Base-by-base conservation (phyloP, 2,888 invertebrate species). In the Sarcophaga carnaria region DNA sequence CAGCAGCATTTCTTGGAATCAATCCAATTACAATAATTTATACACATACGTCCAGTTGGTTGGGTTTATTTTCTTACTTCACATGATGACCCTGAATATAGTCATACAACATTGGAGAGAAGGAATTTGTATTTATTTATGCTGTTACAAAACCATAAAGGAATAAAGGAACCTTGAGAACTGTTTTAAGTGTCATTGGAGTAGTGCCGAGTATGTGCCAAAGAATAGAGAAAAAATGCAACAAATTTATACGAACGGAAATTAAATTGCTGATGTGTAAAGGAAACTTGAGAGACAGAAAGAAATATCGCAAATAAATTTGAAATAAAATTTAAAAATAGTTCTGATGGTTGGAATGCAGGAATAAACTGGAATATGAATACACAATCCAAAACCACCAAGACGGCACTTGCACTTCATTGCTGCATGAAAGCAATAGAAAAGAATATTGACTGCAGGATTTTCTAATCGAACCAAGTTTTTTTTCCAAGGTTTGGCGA, bases 211-310 rank as follows among this genome's bases (percentile, higher is more conserved):
- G 27, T 2, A 27, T 47, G 27, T 12, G 12, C 8, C 4, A 20
- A 49, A 37, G 37, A 10, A 66, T 27, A n/a, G 67, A 45, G 10
- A 63, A 10, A 63, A 54, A 54, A 76, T 27, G 59, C 37, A 77
- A 67, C 77, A 77, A 67, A 59, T 77, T 77, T 67, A 67, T 54
- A 37, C 8, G 37, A 76, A 76, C 67, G 37, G 8, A 66, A 66
- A 37, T 37, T 37, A 49, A 63, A 63, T 8, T 22, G 3, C 11
- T 11, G 63, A 12, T 20, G 12, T 63, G 10, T 22, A 22, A 11
- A 63, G 20, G 11, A 10, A 12, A 63, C 8, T n/a, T 25, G 3
- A 22, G n/a, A 22, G 20, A 27, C 3, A 27, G 17, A 14, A 2
- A 64, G 27, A 17, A 27, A 64, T 8, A 27, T 14, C 17, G 12